phyloP scores from a whole-genome alignment of 2,797 vertebrate species.

The Esox lucius region DNA sequence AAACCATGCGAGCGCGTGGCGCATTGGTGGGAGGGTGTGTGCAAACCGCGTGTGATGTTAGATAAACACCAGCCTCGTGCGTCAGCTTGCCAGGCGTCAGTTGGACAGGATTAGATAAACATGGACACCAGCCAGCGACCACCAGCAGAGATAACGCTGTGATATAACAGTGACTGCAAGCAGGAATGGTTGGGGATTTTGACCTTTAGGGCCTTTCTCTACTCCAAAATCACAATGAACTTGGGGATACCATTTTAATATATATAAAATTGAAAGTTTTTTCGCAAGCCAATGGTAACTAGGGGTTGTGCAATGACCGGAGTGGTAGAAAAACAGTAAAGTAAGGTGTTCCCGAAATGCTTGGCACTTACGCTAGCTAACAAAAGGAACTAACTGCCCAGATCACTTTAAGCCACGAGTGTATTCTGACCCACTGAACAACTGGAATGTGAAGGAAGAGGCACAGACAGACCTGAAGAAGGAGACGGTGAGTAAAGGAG shows the following conservation, averaged over 20 bases:
- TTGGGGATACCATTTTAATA: too few species aligned
- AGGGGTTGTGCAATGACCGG: too few species aligned
- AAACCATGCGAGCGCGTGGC: constrained; percentile 21
- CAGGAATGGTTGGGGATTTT: too few species aligned
- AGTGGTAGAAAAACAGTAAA: too few species aligned
- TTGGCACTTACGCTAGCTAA: too few species aligned
- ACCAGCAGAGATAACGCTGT: constrained; percentile 39
- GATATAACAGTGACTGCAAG: too few species aligned
- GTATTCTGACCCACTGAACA: neutral
- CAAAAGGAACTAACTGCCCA: too few species aligned
- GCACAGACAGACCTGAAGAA: neutral
- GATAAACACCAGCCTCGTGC: neutral
- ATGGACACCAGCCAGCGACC: constrained; percentile 31
- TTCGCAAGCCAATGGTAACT: too few species aligned
- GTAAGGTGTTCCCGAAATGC: neutral
- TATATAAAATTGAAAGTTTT: too few species aligned
- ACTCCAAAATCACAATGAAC: too few species aligned
- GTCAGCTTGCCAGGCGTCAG: neutral
- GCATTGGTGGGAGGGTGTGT: constrained; percentile 2
- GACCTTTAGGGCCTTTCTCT: too few species aligned
- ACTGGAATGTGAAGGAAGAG: neutral
- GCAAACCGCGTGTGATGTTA: neutral
- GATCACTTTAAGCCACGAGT: too few species aligned
- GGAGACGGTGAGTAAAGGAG: neutral
- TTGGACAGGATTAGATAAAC: constrained; percentile 37